Percentiles rank a stretch among this genome's conserved stretches.
phyloP scores from a whole-genome alignment of 1,140 invertebrate genomes.

The Maconellicoccus hirsutus region DNA sequence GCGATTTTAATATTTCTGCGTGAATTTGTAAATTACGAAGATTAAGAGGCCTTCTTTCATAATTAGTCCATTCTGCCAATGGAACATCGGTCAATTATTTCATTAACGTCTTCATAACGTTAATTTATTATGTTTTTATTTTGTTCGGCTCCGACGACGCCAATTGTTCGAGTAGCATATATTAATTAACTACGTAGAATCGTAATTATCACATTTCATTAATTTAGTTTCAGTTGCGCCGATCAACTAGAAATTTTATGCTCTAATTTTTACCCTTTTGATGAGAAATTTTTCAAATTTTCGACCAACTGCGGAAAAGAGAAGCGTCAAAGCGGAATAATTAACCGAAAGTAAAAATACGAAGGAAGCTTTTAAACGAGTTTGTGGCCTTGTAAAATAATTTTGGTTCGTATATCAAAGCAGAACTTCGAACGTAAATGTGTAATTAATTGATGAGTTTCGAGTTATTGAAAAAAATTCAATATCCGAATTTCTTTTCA shows the following conservation, averaged over 20 bases:
- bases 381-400: no score
- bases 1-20: background rate
- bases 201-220: background rate
- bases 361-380: no score
- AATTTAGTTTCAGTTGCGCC: background rate
- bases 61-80: background rate
- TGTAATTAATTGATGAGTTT: no score
- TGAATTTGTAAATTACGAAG: background rate
- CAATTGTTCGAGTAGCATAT: background rate
- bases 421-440: no score
- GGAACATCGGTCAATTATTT: slow-evolving; percentile 8
- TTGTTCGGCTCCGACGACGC: background rate
- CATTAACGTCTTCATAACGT: slow-evolving; percentile 3
- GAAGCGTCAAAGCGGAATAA: no score
- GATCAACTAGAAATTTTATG: background rate
- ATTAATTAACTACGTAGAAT: background rate
- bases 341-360: no score
- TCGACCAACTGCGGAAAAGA: no score
- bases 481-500: no score
- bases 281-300: no score
- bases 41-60: background rate
- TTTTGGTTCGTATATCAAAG: no score
- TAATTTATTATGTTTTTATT: slow-evolving; percentile 6
- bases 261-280: no score
- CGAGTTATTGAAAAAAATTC: no score